Evolutionary conservation across 2,888 invertebrate genomes (phyloP), one percentile per base, ranked within the genome.

Genomic region (Stenichneumon culpator): DNA sequence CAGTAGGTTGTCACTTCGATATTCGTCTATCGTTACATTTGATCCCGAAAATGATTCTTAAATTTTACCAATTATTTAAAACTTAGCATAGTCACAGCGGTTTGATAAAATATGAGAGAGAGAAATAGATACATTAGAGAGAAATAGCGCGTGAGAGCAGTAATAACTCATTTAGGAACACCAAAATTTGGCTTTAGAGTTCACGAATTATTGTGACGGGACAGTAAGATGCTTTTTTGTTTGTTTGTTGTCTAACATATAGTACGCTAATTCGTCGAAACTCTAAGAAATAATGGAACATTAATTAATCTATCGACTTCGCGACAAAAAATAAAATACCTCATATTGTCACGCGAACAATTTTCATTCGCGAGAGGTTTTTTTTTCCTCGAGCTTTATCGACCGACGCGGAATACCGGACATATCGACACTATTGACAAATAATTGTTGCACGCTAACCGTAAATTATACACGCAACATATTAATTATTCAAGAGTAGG

Each of bases 51-150:
- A 89, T 89, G 87, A 91, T 89, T 87, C 86, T 90, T 89, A 90
- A 89, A 25, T 86, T 84, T 87, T 86, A 88, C 74, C 81, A 85
- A 87, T 85, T 83, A 87, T 52, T 84, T 83, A 83, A 88, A 92
- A 91, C 90, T 89, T 92, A 91, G 87, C 72, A 87, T 92, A 92
- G 89, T 92, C 91, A 92, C 91, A 92, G 92, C 90, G 87, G 87
- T 87, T 89, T 87, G 84, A 88, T 86, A 86, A 88, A 87, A 87
- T 84, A 83, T 79, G 75, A 87, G 74, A 81, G 85, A 79, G 70
- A 73, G 39, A 72, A 44, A 77, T 52, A 78, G 75, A 68, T 7
- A 77, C 72, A 77, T 57, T 25, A 79, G 44, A 77, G 67, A 82
- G 54, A 78, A 63, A 63, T n/a, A n/a, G 9, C 25, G 22, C 63